Conservation (phyloP, 2,113 vertebrate genomes). For the Rallus limicola region DNA sequence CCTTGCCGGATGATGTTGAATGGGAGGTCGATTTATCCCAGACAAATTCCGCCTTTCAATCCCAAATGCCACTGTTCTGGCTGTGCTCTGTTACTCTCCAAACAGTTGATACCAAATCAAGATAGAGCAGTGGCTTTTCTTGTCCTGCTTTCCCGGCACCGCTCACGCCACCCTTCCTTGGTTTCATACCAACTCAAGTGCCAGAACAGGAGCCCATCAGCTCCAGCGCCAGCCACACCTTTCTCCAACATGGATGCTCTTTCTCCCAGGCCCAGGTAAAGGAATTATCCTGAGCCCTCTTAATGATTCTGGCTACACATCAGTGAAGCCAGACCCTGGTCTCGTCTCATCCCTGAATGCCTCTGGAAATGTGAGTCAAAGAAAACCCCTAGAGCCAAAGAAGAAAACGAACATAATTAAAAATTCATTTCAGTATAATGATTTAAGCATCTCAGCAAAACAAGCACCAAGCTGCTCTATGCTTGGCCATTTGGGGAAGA, state of each 20-base stretch:
- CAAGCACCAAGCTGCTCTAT: constrained; percentile 9
- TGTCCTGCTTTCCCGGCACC: not conserved
- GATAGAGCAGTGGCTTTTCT: not conserved
- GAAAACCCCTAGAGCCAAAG: constrained; percentile 7
- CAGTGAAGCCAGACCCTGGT: not conserved
- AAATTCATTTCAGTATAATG: constrained; percentile 28
- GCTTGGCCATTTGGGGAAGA: constrained; percentile 15
- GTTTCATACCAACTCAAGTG: not conserved
- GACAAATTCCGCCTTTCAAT: not conserved
- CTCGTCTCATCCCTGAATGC: not conserved
- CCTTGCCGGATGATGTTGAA: not conserved
- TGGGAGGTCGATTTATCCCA: not conserved
- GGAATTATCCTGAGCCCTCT: not conserved
- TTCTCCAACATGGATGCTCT: not conserved
- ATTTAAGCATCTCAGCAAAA: not conserved
- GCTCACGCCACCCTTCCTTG: not conserved
- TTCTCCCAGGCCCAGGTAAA: not conserved
- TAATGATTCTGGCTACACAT: not conserved
- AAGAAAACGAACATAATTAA: not conserved
- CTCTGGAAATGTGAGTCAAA: not conserved
- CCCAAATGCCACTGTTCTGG: not conserved
- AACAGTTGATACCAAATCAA: not conserved
- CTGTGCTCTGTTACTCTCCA: not conserved
- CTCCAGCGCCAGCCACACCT: not conserved
- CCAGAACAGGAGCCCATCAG: not conserved